These are phyloP conservation scores for Hylomyscus alleni DNA, from an alignment of 2,797 vertebrate genomes.

Conservation along the genomic window DNA sequence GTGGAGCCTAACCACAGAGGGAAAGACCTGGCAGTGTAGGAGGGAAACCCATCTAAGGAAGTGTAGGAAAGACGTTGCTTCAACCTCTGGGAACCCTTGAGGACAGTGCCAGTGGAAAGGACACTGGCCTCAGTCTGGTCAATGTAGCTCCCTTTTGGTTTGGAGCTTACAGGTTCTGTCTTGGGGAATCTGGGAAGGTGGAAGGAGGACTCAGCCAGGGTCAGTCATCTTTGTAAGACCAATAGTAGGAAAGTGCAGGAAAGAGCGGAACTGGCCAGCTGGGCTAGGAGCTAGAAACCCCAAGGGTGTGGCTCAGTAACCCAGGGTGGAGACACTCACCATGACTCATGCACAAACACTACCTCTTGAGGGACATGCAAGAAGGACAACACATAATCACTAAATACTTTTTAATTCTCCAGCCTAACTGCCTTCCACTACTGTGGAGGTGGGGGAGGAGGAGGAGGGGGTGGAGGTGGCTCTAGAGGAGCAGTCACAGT, in stretches of 20 bases:
- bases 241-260: neutral
- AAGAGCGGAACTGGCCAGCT: neutral
- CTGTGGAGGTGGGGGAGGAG: neutral
- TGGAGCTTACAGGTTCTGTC: neutral
- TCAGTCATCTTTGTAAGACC: neutral
- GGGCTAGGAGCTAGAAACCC: neutral
- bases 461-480: neutral
- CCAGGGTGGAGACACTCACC: neutral
- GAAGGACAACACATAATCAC: slow-evolving; percentile 1
- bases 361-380: neutral
- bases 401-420: slow-evolving; percentile 70
- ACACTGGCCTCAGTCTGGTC: neutral
- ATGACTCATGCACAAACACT: rapidly evolving
- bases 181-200: neutral
- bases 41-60: neutral
- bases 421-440: neutral
- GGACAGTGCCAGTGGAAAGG: neutral
- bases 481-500: neutral
- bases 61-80: neutral
- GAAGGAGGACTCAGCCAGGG: too few species aligned
- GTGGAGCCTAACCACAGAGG: neutral
- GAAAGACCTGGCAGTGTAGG: neutral
- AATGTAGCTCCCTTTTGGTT: neutral
- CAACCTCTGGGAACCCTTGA: neutral
- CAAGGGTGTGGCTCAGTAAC: neutral